phyloP scores from a whole-genome alignment of 2,888 invertebrate species.

The Macroteleia sp. region DNA sequence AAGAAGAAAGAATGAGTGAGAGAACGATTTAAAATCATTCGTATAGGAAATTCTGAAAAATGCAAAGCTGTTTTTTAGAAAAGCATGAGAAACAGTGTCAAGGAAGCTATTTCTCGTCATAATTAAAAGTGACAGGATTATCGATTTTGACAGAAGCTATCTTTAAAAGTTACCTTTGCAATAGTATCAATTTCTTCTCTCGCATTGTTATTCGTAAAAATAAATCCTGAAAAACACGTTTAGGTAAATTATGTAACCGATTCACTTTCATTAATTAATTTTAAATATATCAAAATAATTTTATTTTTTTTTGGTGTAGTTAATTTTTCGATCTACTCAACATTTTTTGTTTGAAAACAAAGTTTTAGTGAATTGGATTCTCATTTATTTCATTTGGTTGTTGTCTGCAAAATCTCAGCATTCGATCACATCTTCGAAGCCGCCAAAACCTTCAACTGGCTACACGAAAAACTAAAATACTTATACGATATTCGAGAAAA shows the following conservation, averaged over 20 bases:
- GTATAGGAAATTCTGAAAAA: slow-evolving; percentile 35
- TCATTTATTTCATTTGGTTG: slow-evolving; percentile 30
- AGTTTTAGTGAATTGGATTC: slow-evolving; percentile 27
- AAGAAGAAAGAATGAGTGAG: too few species aligned
- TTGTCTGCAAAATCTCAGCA: slow-evolving; percentile 35
- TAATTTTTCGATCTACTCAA: too few species aligned
- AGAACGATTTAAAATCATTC: too few species aligned
- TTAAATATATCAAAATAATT: too few species aligned
- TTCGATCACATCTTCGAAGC: slow-evolving; percentile 40
- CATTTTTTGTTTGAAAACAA: neutral
- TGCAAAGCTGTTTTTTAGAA: slow-evolving; percentile 40
- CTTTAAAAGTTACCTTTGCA: too few species aligned
- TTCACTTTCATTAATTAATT: too few species aligned
- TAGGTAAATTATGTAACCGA: too few species aligned
- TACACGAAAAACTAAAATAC: slow-evolving; percentile 48
- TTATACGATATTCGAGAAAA: slow-evolving; percentile 46
- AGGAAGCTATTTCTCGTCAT: neutral
- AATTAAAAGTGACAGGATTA: slow-evolving; percentile 23
- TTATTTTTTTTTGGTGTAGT: too few species aligned
- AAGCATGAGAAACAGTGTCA: slow-evolving; percentile 25
- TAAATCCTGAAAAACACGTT: too few species aligned
- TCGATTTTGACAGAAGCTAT: neutral
- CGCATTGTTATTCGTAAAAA: too few species aligned
- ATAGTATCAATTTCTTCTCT: too few species aligned
- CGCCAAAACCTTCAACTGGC: slow-evolving; percentile 27